Percentiles rank a stretch among this genome's conserved stretches.
Conservation (phyloP, 2,113 vertebrate species). For the Natator depressus region DNA sequence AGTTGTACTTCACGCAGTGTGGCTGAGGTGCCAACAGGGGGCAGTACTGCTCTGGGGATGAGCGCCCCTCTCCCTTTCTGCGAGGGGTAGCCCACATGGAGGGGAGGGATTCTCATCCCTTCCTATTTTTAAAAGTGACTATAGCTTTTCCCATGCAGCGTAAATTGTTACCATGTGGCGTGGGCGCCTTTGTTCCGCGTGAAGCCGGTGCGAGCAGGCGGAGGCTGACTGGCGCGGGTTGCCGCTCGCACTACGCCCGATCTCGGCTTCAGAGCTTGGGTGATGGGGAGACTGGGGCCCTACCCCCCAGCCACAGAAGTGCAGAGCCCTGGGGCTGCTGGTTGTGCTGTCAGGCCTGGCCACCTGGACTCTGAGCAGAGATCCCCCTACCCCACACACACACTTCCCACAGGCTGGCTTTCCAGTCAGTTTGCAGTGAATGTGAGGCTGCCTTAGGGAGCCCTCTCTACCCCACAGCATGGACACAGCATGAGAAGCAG, state of each 20-base stretch:
- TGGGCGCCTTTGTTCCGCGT: accelerated
- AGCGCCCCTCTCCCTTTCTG: accelerated
- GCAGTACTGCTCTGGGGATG: background rate
- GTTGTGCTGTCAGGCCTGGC: background rate
- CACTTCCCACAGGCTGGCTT: background rate
- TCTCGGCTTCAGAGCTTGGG: too few species aligned
- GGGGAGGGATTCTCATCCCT: background rate
- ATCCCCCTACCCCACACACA: accelerated
- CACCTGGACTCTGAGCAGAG: background rate
- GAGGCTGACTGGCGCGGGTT: background rate
- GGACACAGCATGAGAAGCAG: background rate
- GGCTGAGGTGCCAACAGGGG: background rate
- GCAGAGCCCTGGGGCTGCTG: background rate
- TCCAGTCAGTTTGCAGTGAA: background rate
- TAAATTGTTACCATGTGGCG: background rate
- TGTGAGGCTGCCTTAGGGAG: background rate
- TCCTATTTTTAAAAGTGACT: background rate
- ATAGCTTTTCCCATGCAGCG: accelerated
- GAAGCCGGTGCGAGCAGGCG: background rate
- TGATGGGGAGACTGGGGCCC: too few species aligned
- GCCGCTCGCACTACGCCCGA: too few species aligned
- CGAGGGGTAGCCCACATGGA: background rate
- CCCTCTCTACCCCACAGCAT: too few species aligned
- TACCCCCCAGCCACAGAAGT: background rate
- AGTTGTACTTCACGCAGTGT: background rate